Base-by-base conservation (phyloP, 2,797 vertebrate genomes). In the Anabas testudineus region DNA sequence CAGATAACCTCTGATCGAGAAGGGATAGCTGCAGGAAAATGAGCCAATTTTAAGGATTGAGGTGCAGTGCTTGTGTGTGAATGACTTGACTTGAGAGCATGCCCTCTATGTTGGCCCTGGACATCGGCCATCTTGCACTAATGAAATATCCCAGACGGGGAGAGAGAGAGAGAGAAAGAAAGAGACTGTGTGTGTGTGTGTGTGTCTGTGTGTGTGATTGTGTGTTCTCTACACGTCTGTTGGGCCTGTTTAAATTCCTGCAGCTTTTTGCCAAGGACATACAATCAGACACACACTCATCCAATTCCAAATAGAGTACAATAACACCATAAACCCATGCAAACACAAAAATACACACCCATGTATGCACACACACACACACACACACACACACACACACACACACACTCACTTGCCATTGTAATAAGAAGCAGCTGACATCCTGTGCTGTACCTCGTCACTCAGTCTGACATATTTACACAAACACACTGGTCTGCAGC, bases 61-160 rank as follows among this genome's bases (percentile, higher is more conserved):
- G 78, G 66, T 75, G 75, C 2, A 5, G 34, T 16, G 67, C 51
- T 58, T 49, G 46, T 64, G 65, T 73, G 76, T 67, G 84, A 84
- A 80, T 74, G 81, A 81, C 73, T 83, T 58, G 78, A 81, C 71
- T 76, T 6, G 21, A 75, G 78, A 83, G 66, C 21, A 2, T 70
- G 81, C 65, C 88, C 86, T 88, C 78, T 64, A 67, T 61, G 68
- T 81, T 62, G 65, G 87, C 84, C 66, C 69, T 84, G 81, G 75
- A 84, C 62, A 67, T 76, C 60, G 51, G 86, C 76, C 79, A 82
- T 87, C 70, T 80, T 58, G 61, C 14, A 1, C 77, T 91, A 87
- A 90, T 91, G 88, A 92, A 92, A 89, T 87, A 80, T 86, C 82
- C 59, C 57, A 84, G 80, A 80, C 62, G 42, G 56, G 53, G 34